Evolutionary conservation across 2,113 vertebrate genomes (phyloP).

Genomic region (Peromyscus californicus): DNA sequence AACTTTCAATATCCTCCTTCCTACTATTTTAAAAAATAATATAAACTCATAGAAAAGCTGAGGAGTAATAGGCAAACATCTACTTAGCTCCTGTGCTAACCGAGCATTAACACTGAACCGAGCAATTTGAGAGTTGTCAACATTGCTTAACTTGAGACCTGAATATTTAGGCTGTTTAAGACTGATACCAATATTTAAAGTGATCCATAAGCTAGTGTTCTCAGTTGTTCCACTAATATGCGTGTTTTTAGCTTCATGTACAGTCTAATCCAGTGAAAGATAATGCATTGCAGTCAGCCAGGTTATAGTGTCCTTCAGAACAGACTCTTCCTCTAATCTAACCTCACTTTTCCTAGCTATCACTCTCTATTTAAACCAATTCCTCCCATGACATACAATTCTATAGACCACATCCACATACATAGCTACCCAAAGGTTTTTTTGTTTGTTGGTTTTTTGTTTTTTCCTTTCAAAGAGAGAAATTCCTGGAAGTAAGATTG

Average conservation of each 20-base stretch:
- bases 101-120: background rate
- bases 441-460: background rate
- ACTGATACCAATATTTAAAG: background rate
- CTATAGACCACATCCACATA: background rate
- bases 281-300: background rate
- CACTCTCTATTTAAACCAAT: background rate
- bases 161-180: slow-evolving; percentile 29
- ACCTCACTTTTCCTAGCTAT: background rate
- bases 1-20: background rate
- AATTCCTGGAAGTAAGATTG: background rate
- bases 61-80: background rate
- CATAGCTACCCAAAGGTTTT: background rate
- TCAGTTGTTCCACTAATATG: background rate
- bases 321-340: background rate
- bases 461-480: background rate
- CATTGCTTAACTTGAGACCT: background rate
- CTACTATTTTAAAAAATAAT: slow-evolving; percentile 5
- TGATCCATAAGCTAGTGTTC: background rate
- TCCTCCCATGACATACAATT: background rate
- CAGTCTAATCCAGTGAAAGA: background rate
- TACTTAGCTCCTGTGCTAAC: background rate
- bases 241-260: background rate
- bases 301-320: background rate
- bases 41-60: background rate
- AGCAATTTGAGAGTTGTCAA: background rate